Base-by-base conservation (phyloP, 2,113 vertebrate species). In the Catharus fuscescens region DNA sequence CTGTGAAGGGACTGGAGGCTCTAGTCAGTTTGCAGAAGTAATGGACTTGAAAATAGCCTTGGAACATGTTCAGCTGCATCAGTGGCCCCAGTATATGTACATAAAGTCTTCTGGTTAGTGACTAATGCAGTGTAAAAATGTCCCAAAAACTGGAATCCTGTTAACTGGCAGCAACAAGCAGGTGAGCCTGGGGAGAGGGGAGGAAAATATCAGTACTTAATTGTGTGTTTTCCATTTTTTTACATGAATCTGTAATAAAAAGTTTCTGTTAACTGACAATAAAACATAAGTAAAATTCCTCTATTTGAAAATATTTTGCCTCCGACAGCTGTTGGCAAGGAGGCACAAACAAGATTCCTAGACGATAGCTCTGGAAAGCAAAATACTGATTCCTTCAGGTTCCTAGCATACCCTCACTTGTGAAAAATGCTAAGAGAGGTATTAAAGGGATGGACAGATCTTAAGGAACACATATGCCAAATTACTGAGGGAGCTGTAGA, bases 21-120 rank as follows among this genome's bases (percentile, higher is more conserved):
- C 59, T 73, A 80, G 74, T 90, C 62, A 82, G 71, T 95, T 95
- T 93, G 62, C 90, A 86, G 80, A 93, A 97, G 86, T 96, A 97
- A 95, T 93, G 82, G 71, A 32, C 88, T 94, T 92, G 92, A 93
- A 96, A 96, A 97, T 83, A 90, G 82, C 36, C 62, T 95, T 94
- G 93, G 92, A 93, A 86, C 66, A 38, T 31, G 14, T 80, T 95
- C 92, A 93, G 79, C 26, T 86, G 25, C 50, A 83, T 61, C 62
- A 72, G 50, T 73, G 40, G 45, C 36, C 53, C 34, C n/a, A 50
- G 19, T 77, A 36, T 54, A 42, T 54, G 32, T 82, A 38, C 42
- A 45, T 57, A 82, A 40, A 72, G 34, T 65, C 57, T 85, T 70
- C 57, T 85, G 60, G 12, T 86, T 80, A 54, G 42, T 92, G n/a